Evolutionary conservation across 2,113 vertebrate species (phyloP), one percentile per base, ranked within the genome.

Genomic region (Genyomyrus donnyi): DNA sequence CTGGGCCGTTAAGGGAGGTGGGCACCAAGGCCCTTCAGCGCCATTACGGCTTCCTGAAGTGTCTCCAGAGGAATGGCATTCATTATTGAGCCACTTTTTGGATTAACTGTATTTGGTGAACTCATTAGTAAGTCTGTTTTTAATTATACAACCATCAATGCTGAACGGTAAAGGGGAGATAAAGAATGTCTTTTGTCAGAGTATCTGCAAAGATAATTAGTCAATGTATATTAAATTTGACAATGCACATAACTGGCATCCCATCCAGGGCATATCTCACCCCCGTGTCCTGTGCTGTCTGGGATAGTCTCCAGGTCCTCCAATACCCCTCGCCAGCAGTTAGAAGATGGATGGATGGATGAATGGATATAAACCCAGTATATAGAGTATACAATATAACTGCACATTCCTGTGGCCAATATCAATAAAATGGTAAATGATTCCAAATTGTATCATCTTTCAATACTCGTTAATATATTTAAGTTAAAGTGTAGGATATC

Each of bases 131-230:
- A 83, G 48, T 42, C 8, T 39, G n/a, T 46, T 89, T 89, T 89
- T 89, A 89, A 80, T 89, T 89, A 83, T 42, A 56, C 19, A 27
- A 27, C 87, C 35, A 46, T 62, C 87, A 31, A 50, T 87, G 52
- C 87, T 24, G 52, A 27, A 56, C 6, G 35, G 87, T 31, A 49
- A 17, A 31, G n/a, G 85, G 24, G n/a, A 35, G 85, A 31, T 31
- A 27, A 87, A 52, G 85, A 31, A 10, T 87, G 85, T 48, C 87
- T 35, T 88, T 88, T 58, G 49, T 50, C 52, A 21, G 31, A n/a
- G 85, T 31, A 52, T 35, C 49, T 92, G 83, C 89, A 91, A 70
- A 70, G 62, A 70, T 70, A 70, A 70, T 70, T 70, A 70, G 19
- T 70, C 27, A 70, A 31, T 70, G 27, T 70, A 70, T 31, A 70